Base-by-base conservation (phyloP, 2,113 vertebrate species). In the Herpailurus yagouaroundi region DNA sequence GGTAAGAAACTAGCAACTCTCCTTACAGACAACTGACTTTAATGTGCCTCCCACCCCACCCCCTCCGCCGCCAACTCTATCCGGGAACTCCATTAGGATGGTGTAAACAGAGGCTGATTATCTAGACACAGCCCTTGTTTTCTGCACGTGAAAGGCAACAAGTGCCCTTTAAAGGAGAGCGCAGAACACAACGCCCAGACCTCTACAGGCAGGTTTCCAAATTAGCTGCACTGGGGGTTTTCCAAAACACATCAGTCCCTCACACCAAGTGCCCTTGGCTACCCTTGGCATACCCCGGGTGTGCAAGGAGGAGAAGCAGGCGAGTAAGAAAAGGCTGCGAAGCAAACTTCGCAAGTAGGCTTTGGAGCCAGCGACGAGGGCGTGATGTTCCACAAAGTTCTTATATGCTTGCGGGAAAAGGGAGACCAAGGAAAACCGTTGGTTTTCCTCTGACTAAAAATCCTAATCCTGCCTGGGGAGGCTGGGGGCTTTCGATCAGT, bases 81-180 rank as follows among this genome's bases (percentile, higher is more conserved):
- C 50, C 16, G 29, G 29, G n/a, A 76, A 77, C 23, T 68, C 64
- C 89, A n/a, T 41, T 29, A 68, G 63, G 88, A 33, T 21, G 63
- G 55, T 81, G 69, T 88, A 94, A 94, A 95, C 87, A 96, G 82
- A 89, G 52, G 7, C 29, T 3, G 79, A n/a, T 96, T 52, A 73
- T 94, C 90, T 77, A 66, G 89, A 94, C 88, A 80, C 74, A 69
- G 94, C n/a, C 19, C 81, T 52, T 31, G 90, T 38, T 91, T 83
- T 81, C 91, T 6, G 84, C 92, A 88, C 60, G 87, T 95, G 96
- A 97, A 95, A 96, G 21, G 83, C 97, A 95, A 94, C 95, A 97
- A 98, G 98, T 98, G 95, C 45, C 95, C 80, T 90, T 94, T 90
- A 96, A 96, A 97, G 95, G 92, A 80, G 60, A 82, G 83, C 68